These are phyloP conservation scores for Labeo calbasu DNA, from an alignment of 2,797 vertebrate species.

Conservation along the genomic window DNA sequence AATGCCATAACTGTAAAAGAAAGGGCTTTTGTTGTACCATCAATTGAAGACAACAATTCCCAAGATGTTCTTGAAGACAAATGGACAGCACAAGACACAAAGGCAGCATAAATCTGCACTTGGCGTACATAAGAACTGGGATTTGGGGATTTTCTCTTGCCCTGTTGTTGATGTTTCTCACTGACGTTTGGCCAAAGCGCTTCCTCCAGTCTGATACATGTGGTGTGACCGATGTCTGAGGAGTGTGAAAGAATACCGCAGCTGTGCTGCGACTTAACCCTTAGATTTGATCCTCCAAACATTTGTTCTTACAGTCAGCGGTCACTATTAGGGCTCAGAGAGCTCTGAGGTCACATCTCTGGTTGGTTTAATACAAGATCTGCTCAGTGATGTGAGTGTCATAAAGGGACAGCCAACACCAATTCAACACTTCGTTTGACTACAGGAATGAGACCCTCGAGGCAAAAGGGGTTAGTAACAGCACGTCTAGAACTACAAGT, in stretches of 20 bases:
- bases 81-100: not conserved
- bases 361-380: conserved; percentile 1
- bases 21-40: conserved; percentile 11
- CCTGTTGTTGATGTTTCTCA: conserved; percentile 10
- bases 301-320: not conserved
- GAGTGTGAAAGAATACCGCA: conserved; percentile 36
- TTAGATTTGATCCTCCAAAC: conserved; percentile 26
- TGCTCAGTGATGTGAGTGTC: not conserved
- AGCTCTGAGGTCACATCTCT: conserved; percentile 13
- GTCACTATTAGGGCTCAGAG: not conserved
- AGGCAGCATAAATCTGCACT: not conserved
- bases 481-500: not conserved
- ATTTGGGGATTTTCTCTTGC: conserved; percentile 18
- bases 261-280: conserved; percentile 38
- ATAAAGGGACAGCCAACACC: not conserved
- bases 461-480: not conserved
- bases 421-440: not conserved
- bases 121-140: not conserved
- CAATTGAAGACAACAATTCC: not conserved
- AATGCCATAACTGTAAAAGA: conserved; percentile 18
- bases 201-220: not conserved
- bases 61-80: conserved; percentile 6
- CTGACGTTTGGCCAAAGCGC: conserved; percentile 2
- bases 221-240: conserved; percentile 16
- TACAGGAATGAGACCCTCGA: conserved; percentile 5